A percentile compares a stretch with the other conserved stretches of the same genome.
Conservation (phyloP, 2,113 vertebrate species). For the Loxodonta africana region DNA sequence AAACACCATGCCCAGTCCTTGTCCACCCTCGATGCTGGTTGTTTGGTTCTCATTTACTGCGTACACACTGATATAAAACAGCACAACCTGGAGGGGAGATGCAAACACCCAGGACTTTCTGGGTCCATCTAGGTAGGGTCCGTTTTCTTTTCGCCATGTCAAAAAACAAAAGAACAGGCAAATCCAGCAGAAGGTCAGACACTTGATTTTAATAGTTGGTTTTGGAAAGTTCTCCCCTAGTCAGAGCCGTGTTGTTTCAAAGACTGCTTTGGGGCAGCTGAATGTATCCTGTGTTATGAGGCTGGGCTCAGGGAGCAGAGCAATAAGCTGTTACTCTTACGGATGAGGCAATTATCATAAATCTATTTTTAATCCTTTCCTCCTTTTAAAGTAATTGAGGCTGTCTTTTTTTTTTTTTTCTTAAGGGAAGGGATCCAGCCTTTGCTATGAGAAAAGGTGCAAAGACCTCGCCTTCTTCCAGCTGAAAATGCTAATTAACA, state of each 20-base stretch:
- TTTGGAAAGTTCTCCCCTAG: neutral
- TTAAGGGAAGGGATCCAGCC: slow-evolving; percentile 86
- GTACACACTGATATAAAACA: too few species aligned
- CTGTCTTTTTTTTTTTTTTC: slow-evolving; percentile 85
- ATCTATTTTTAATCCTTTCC: slow-evolving; percentile 89
- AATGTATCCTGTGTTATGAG: slow-evolving; percentile 77
- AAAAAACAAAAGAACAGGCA: neutral
- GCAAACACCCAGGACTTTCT: neutral
- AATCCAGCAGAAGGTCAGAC: neutral
- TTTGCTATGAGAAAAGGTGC: slow-evolving; percentile 90
- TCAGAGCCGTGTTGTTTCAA: slow-evolving; percentile 67
- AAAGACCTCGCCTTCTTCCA: slow-evolving; percentile 87
- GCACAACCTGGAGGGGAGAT: neutral
- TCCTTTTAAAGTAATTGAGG: slow-evolving; percentile 88
- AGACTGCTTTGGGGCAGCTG: slow-evolving; percentile 70
- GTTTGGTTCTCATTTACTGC: neutral
- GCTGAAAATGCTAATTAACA: slow-evolving; percentile 89
- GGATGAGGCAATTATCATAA: slow-evolving; percentile 86
- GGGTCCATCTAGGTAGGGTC: neutral
- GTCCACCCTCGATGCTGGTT: fast-evolving
- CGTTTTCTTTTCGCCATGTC: neutral
- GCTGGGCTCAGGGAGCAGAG: slow-evolving; percentile 84
- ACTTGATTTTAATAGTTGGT: slow-evolving; percentile 65
- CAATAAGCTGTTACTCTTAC: slow-evolving; percentile 88
- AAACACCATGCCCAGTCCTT: fast-evolving